Conservation (phyloP, 2,888 invertebrate genomes). For the Elysia crispata region DNA sequence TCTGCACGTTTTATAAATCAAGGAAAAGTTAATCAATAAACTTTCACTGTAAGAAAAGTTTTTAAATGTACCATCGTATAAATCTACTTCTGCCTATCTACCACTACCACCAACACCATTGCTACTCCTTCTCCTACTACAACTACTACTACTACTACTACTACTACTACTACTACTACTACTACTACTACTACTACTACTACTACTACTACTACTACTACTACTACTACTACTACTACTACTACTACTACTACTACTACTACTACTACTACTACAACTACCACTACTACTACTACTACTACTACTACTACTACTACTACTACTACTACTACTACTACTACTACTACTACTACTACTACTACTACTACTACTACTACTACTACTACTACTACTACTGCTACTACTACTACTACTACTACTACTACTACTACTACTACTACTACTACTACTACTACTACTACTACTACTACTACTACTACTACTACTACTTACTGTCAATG, state of each 20-base stretch:
- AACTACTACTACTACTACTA: conserved; percentile 4
- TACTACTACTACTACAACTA: background rate
- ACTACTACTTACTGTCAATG: too few species aligned
- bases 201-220: background rate
- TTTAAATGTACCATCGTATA: background rate
- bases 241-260: background rate
- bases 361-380: conserved; percentile 9
- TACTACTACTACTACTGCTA: conserved; percentile 4
- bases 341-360: conserved; percentile 9
- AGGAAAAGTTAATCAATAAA: too few species aligned
- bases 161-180: conserved; percentile 9
- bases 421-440: conserved; percentile 9
- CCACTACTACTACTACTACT: background rate
- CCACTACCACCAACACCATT: background rate
- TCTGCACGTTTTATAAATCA: too few species aligned
- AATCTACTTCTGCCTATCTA: background rate
- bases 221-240: background rate
- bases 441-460: conserved; percentile 9
- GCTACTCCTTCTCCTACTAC: background rate
- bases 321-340: conserved; percentile 9
- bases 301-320: conserved; percentile 4
- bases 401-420: conserved; percentile 4
- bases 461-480: conserved; percentile 9
- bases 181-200: conserved; percentile 9
- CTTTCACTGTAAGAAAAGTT: too few species aligned